These are phyloP conservation scores for Pseudorasbora parva DNA, from an alignment of 2,113 vertebrate genomes.

Conservation along the genomic window DNA sequence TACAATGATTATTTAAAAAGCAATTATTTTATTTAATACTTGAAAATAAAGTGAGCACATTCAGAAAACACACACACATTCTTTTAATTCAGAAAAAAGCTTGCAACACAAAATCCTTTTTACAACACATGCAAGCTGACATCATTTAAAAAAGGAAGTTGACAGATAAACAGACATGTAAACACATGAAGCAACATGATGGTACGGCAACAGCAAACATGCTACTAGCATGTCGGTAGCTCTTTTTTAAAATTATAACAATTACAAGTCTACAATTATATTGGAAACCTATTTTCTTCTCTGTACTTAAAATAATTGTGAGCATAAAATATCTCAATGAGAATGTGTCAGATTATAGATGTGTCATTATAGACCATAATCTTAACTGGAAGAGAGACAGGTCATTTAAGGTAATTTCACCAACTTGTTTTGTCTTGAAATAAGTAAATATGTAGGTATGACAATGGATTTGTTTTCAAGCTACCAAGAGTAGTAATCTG, in stretches of 20 bases:
- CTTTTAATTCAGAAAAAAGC: background rate
- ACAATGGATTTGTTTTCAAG: background rate
- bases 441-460: background rate
- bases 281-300: background rate
- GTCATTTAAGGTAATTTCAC: background rate
- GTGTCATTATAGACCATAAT: background rate
- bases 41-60: background rate
- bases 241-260: background rate
- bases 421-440: background rate
- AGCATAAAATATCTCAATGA: background rate
- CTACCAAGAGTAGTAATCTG: background rate
- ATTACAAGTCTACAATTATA: background rate
- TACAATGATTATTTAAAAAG: background rate
- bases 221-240: background rate
- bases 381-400: background rate
- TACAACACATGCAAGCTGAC: constrained; percentile 3
- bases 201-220: background rate
- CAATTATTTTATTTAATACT: background rate
- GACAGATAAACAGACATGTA: background rate
- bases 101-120: background rate
- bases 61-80: background rate
- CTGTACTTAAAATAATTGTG: background rate
- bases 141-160: constrained; percentile 7
- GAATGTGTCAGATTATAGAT: no score
- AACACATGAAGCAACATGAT: background rate